Evolutionary conservation across 2,888 invertebrate genomes (phyloP), one percentile per base, ranked within the genome.

Genomic region (Tenthredo amoena): DNA sequence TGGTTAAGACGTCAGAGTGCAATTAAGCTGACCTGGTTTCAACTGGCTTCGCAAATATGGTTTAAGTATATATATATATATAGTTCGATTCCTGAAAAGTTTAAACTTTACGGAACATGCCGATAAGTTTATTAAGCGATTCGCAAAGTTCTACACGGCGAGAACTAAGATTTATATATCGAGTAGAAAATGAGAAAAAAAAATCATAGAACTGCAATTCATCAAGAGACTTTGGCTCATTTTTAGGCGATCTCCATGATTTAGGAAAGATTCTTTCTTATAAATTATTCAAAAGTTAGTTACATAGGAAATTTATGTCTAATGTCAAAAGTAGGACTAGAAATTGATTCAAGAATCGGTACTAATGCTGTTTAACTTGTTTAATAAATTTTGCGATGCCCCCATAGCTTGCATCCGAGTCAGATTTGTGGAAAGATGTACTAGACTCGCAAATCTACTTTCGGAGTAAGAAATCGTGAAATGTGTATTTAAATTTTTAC

Each of bases 21-120:
- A 74, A 74, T 74, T 74, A 40, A 74, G 40, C 72, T 74, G 72
- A 74, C 43, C 72, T 74, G 43, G 43, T 43, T 74, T 74, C n/a
- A 43, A 74, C 31, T 34, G 34, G 34, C 68, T 31, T 18, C 18
- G 34, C 34, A 68, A 68, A 34, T 68, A 68, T 26, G 34, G 12
- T 34, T 10, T 12, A 31, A 31, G 31, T 10, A 18, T 68, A 68
- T 15, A 26, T 18, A 12, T 68, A 68, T 7, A 12, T 65, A 7
- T 26, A 62, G 50, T 50, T 55, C 7, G n/a, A 55, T 55, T n/a
- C 7, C 55, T 21, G 62, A 62, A 62, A 26, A 62, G 62, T 62
- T 62, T 10, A 26, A 12, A 62, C 62, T 62, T 62, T 10, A 62
- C 10, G 4, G 21, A 26, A 12, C 7, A 62, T 26, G n/a, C 55